Base-by-base conservation (phyloP, 1,140 invertebrate species). In the Calosoma granatense region DNA sequence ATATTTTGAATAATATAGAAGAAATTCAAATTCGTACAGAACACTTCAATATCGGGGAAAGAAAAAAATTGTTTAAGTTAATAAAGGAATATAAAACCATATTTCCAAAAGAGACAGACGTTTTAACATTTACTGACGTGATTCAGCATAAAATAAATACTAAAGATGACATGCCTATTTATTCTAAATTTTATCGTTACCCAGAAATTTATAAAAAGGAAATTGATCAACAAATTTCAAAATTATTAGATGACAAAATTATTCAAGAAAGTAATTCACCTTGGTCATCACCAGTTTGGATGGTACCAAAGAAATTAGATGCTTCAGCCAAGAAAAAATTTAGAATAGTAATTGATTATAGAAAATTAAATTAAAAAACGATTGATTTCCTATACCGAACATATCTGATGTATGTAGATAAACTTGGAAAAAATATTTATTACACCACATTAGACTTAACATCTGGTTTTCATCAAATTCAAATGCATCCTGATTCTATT, bases 311-410 rank as follows among this genome's bases (percentile, higher is more conserved):
- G 57, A 72, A 73, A 60, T 2, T 56, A 14, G 70, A 72, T 36
- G 64, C 67, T 1, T 65, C 62, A 2, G 66, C 62, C 9, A 58
- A 70, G 56, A 43, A 36, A 55, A 70, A 71, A 66, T 70, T 59
- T 60, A 58, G 72, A 47, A 36, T 76, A 4, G 68, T 73, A 14
- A 62, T 73, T 9, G 73, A 74, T 60, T 76, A 70, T 59, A 41
- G 72, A 51, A 69, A 70, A 59, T 43, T 75, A 39, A 76, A 76
- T 61, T 64, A 71, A 43, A 64, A 64, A 36, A 64, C 4, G 77
- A 81, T 62, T 64, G 59, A 36, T 82, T 73, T 63, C 79, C 80
- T 1, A 56, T 82, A 1, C 78, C 79, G 11, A 59, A 72, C 12
- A 79, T 81, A 12, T 65, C 70, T 2, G 74, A 79, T 15, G 72